A percentile compares a stretch with the other conserved stretches of the same genome.
These are phyloP conservation scores for Hylyphantes graminicola DNA, from an alignment of 1,140 invertebrate species.

Conservation along the genomic window DNA sequence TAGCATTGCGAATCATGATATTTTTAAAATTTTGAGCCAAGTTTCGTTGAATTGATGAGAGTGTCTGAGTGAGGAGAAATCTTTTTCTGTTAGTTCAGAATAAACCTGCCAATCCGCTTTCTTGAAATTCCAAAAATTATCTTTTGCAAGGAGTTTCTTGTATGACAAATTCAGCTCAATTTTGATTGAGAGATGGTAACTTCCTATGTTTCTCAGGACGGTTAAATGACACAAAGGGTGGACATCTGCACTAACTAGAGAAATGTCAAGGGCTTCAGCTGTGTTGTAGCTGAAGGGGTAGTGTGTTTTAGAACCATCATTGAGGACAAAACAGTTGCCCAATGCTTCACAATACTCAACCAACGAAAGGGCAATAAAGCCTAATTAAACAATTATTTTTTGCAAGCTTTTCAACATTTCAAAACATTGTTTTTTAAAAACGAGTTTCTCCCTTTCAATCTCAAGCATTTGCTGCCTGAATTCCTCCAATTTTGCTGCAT, in stretches of 20 bases:
- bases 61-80: too few relatives aligned
- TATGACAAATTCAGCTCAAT: background rate
- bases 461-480: too few relatives aligned
- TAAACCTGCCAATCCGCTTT: slow-evolving; percentile 9
- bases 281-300: slow-evolving; percentile 7
- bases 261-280: slow-evolving; percentile 6
- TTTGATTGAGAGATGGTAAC: slow-evolving; percentile 13
- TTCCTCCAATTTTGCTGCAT: too few relatives aligned
- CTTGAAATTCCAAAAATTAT: slow-evolving; percentile 15
- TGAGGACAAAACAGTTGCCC: background rate
- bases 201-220: background rate
- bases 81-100: slow-evolving; percentile 19
- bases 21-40: too few relatives aligned
- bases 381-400: too few relatives aligned
- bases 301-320: background rate
- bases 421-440: too few relatives aligned
- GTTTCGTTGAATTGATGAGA: too few relatives aligned
- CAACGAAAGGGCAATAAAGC: too few relatives aligned
- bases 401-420: too few relatives aligned
- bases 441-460: too few relatives aligned
- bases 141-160: background rate
- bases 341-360: too few relatives aligned
- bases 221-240: background rate
- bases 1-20: too few relatives aligned
- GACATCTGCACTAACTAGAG: slow-evolving; percentile 8